phyloP scores from a whole-genome alignment of 1,140 invertebrate species.

The Antheraea pernyi region DNA sequence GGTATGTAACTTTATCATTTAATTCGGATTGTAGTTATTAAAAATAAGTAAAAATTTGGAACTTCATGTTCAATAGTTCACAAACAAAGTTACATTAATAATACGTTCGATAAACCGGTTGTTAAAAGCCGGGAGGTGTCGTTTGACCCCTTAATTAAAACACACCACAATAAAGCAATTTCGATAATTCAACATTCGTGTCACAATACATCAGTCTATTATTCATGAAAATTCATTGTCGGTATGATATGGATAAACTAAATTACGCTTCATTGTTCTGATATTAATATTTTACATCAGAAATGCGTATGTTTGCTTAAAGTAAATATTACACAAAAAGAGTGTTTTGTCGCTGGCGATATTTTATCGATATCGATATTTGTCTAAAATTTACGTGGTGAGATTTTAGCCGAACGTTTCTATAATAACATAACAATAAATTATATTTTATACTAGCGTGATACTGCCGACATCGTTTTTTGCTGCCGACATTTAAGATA shows the following conservation, averaged over 20 bases:
- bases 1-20: too few relatives aligned
- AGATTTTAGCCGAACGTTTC: not conserved
- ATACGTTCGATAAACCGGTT: not conserved
- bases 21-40: too few relatives aligned
- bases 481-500: too few relatives aligned
- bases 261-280: not conserved
- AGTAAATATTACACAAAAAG: not conserved
- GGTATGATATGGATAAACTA: not conserved
- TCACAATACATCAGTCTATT: not conserved
- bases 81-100: not conserved
- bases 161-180: conserved; percentile 1
- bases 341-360: not conserved
- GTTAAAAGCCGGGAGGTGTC: not conserved
- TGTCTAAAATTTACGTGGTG: not conserved
- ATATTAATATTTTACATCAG: not conserved
- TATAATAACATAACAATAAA: too few relatives aligned
- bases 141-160: conserved; percentile 3
- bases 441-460: too few relatives aligned
- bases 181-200: conserved; percentile 3
- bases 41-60: too few relatives aligned
- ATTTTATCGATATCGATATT: not conserved
- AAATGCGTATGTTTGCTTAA: not conserved
- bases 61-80: not conserved
- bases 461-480: too few relatives aligned
- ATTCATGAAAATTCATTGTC: not conserved